A percentile compares a stretch with the other conserved stretches of the same genome.
Evolutionary conservation across 2,797 vertebrate species (phyloP).

Genomic region (Morus bassanus): DNA sequence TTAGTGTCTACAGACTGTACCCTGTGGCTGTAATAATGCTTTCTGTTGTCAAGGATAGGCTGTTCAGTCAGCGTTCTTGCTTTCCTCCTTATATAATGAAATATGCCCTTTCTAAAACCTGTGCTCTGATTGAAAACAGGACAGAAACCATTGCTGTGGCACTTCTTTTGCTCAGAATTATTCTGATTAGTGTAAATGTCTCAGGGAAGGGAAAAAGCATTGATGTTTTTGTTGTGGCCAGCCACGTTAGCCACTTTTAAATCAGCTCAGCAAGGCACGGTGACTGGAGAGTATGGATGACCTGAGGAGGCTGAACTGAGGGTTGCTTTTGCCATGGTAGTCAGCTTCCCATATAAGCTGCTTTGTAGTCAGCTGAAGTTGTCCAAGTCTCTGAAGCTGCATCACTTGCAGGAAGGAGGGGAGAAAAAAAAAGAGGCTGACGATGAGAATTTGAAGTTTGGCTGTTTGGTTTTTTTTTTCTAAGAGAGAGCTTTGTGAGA

Average conservation of each 20-base stretch:
- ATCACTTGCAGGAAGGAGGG: neutral
- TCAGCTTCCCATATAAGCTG: neutral
- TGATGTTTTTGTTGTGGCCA: neutral
- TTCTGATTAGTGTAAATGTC: neutral
- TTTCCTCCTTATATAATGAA: neutral
- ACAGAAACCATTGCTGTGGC: neutral
- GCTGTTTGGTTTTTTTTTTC: neutral
- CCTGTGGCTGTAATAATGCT: constrained; percentile 8
- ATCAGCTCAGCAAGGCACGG: neutral
- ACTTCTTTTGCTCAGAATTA: constrained; percentile 12
- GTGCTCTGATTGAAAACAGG: neutral
- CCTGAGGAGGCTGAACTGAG: neutral
- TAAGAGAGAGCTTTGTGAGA: neutral
- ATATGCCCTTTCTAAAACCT: constrained; percentile 36
- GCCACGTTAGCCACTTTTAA: neutral
- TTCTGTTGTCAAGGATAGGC: constrained; percentile 17
- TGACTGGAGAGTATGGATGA: neutral
- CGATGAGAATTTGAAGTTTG: neutral
- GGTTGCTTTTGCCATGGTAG: neutral
- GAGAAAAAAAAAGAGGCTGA: neutral
- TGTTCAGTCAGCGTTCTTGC: neutral
- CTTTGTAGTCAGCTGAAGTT: neutral
- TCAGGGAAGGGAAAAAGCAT: neutral
- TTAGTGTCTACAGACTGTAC: neutral
- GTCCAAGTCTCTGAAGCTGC: neutral